Evolutionary conservation across 1,140 invertebrate species (phyloP).

Genomic region (Diprion similis): DNA sequence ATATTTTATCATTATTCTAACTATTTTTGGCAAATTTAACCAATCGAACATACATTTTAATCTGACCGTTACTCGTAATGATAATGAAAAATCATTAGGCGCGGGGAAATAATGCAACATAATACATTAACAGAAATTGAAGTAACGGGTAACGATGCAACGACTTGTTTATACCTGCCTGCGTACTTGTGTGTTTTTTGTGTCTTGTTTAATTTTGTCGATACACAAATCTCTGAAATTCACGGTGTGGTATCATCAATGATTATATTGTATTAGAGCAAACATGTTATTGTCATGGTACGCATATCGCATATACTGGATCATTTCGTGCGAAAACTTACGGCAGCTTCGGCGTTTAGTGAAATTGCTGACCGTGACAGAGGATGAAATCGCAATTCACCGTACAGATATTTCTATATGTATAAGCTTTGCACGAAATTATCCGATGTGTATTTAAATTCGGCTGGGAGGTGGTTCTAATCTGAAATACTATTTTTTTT

Average conservation of each 20-base stretch:
- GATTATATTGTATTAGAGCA: neutral
- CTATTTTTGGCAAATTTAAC: conserved; percentile 40
- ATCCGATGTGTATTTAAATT: too few relatives aligned
- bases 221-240: neutral
- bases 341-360: too few relatives aligned
- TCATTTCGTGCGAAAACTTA: too few relatives aligned
- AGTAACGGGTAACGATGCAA: conserved; percentile 25
- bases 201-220: conserved; percentile 26
- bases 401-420: too few relatives aligned
- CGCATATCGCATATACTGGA: neutral
- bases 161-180: conserved; percentile 32
- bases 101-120: conserved; percentile 13
- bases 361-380: too few relatives aligned
- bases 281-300: neutral
- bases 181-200: conserved; percentile 31
- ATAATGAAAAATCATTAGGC: neutral
- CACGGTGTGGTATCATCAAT: neutral
- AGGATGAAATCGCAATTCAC: too few relatives aligned
- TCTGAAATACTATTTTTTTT: too few relatives aligned
- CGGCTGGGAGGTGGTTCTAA: too few relatives aligned
- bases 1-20: neutral
- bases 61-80: conserved; percentile 11
- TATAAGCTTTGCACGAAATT: too few relatives aligned
- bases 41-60: conserved; percentile 39
- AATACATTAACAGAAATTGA: conserved; percentile 15